A percentile compares a stretch with the other conserved stretches of the same genome.
phyloP scores from a whole-genome alignment of 2,113 vertebrate species.

The Aptenodytes patagonicus region DNA sequence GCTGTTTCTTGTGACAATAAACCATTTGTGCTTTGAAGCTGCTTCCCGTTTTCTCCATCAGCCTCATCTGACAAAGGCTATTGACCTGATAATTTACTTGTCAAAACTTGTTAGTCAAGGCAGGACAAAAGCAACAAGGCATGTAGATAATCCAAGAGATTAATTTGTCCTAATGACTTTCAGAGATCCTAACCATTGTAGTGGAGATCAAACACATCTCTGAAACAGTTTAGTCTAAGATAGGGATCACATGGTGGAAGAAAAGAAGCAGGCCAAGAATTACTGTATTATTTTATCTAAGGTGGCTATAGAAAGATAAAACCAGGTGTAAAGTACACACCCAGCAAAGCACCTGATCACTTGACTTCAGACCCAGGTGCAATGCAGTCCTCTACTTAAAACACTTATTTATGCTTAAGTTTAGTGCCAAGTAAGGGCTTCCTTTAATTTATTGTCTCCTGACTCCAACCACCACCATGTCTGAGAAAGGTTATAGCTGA shows the following conservation, averaged over 20 bases:
- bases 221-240: not conserved
- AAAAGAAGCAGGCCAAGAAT: not conserved
- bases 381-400: not conserved
- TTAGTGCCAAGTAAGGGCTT: not conserved
- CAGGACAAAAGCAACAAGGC: constrained; percentile 55
- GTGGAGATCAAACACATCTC: not conserved
- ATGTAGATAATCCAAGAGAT: constrained; percentile 49
- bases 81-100: constrained; percentile 67
- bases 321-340: not conserved
- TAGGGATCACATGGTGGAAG: not conserved
- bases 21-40: constrained; percentile 46
- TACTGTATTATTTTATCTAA: not conserved
- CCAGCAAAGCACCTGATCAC: not conserved
- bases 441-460: not conserved
- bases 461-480: not conserved
- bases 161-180: constrained; percentile 48
- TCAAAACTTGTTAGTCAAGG: constrained; percentile 65
- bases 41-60: constrained; percentile 24
- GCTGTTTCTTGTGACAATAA: constrained; percentile 62
- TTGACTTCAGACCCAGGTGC: not conserved
- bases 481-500: not conserved
- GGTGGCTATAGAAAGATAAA: not conserved
- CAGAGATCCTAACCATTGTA: not conserved
- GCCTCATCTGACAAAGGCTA: constrained; percentile 53
- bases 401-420: not conserved